These are phyloP conservation scores for Chesias legatella DNA, from an alignment of 2,888 invertebrate species.

Conservation along the genomic window DNA sequence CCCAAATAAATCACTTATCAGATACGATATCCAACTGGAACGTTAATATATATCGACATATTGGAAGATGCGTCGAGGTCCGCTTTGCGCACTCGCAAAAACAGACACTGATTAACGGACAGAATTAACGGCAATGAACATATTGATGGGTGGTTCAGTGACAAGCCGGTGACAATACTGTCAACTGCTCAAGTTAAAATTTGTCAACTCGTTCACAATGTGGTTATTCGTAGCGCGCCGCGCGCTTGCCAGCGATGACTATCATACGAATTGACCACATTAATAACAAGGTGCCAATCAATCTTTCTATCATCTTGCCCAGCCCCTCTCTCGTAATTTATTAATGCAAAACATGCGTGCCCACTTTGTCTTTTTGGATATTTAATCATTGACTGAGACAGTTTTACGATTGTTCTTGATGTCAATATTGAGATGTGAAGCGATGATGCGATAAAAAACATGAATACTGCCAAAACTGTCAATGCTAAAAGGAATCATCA, in stretches of 20 bases:
- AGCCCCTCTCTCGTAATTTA: conserved; percentile 54
- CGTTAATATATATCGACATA: conserved; percentile 23
- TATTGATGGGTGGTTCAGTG: conserved; percentile 10
- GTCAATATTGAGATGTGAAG: conserved; percentile 27
- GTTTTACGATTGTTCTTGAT: conserved; percentile 35
- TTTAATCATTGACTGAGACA: conserved; percentile 38
- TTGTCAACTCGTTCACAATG: conserved; percentile 54
- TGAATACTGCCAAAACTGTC: conserved; percentile 8
- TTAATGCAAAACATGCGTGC: conserved; percentile 45
- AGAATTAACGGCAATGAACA: conserved; percentile 5
- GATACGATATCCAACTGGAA: conserved; percentile 21
- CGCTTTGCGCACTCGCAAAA: conserved; percentile 3
- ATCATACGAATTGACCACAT: conserved; percentile 51
- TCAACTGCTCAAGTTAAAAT: conserved; percentile 38
- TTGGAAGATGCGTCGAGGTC: conserved; percentile 24
- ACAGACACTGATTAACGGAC: conserved; percentile 12
- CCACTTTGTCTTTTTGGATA: conserved; percentile 40
- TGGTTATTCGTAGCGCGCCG: conserved; percentile 34
- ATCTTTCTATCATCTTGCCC: conserved; percentile 55
- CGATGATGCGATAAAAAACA: conserved; percentile 14
- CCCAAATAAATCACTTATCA: conserved; percentile 29
- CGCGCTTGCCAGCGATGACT: conserved; percentile 54
- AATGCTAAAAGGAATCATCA: conserved; percentile 12
- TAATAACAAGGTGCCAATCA: conserved; percentile 58
- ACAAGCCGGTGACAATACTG: conserved; percentile 26